Conservation (phyloP, 2,888 invertebrate genomes). For the Patella depressa region DNA sequence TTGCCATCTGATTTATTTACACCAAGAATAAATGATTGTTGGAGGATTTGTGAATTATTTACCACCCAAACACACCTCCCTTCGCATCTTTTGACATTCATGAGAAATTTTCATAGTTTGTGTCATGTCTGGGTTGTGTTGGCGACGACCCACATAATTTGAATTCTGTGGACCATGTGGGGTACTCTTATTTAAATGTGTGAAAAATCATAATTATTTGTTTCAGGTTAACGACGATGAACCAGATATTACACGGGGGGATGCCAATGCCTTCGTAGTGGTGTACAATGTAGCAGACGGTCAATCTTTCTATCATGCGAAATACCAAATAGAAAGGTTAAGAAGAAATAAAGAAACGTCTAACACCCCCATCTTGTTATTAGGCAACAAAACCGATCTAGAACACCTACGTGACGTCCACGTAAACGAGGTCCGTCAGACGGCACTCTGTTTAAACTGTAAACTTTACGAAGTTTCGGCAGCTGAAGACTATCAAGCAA, state of each 20-base stretch:
- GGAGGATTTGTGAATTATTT: too few relatives aligned
- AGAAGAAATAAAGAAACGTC: background rate
- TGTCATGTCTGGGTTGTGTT: too few relatives aligned
- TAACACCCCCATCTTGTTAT: conserved; percentile 81
- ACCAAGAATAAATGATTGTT: too few relatives aligned
- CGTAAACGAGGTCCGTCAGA: conserved; percentile 73
- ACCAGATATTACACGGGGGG: conserved; percentile 19
- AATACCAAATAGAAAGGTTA: conserved; percentile 65
- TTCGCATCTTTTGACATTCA: too few relatives aligned
- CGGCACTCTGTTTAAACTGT: conserved; percentile 38
- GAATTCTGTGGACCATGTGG: too few relatives aligned
- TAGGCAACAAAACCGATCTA: conserved; percentile 86
- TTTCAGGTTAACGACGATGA: conserved; percentile 18
- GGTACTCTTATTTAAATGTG: background rate
- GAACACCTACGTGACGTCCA: conserved; percentile 72
- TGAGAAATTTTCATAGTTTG: too few relatives aligned
- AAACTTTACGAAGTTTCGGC: conserved; percentile 46
- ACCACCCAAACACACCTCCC: too few relatives aligned
- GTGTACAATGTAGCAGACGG: conserved; percentile 86
- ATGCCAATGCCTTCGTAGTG: conserved; percentile 85
- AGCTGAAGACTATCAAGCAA: conserved; percentile 39
- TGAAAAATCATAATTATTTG: background rate
- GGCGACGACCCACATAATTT: too few relatives aligned
- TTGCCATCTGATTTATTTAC: too few relatives aligned
- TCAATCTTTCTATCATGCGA: conserved; percentile 78